Evolutionary conservation across 2,797 vertebrate species (phyloP).

Genomic region (Mormyrops boulengeri): DNA sequence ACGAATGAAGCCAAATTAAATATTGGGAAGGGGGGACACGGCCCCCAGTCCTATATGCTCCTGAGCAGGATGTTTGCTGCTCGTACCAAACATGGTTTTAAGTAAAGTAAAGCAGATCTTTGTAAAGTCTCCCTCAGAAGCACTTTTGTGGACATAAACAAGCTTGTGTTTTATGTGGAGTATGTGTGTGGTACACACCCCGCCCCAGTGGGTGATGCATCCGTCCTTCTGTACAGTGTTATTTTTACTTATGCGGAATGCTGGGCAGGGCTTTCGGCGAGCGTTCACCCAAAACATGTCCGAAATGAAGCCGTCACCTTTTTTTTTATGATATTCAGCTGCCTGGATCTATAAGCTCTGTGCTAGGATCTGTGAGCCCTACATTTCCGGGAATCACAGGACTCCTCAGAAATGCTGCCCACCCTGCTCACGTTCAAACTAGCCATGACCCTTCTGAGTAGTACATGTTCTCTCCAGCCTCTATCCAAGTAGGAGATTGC

Average conservation of each 20-base stretch:
- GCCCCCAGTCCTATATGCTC: not conserved
- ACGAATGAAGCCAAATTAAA: not conserved
- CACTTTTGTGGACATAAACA: not conserved
- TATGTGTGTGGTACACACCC: not conserved
- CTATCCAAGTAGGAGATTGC: not conserved
- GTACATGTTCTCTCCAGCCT: not conserved
- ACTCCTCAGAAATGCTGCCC: not conserved
- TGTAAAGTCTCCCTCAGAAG: not conserved
- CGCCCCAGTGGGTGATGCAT: constrained; percentile 17
- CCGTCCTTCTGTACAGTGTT: constrained; percentile 41
- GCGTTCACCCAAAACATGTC: constrained; percentile 36
- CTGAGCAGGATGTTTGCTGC: not conserved
- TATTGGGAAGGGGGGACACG: not conserved
- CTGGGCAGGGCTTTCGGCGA: constrained; percentile 35
- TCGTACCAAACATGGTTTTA: not conserved
- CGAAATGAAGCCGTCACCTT: constrained; percentile 20
- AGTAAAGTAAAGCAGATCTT: not conserved
- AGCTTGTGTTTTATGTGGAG: not conserved
- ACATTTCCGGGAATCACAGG: not conserved
- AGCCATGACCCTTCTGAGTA: not conserved
- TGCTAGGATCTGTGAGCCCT: not conserved
- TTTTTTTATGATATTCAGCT: constrained; percentile 15
- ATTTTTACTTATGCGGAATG: constrained; percentile 37
- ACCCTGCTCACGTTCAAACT: not conserved
- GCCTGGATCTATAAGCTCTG: not conserved